Conservation (phyloP, 1,140 invertebrate species). For the Drosophila arizonae region DNA sequence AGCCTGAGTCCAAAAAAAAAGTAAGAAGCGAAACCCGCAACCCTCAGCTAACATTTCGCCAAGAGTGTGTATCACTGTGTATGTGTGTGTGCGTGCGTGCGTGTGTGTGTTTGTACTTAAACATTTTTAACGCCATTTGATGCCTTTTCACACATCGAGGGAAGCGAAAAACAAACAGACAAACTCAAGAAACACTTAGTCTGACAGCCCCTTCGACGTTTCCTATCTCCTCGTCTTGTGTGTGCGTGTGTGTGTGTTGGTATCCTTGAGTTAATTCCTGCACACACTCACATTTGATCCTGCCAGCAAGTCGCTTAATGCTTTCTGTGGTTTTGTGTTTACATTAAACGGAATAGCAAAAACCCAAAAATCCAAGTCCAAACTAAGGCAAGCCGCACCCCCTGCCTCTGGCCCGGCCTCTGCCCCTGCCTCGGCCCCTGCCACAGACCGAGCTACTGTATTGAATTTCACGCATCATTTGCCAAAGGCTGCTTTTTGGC, state of each 20-base stretch:
- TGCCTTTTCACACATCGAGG: conserved; percentile 77
- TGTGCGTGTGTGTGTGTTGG: conserved; percentile 19
- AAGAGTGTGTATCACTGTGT: background rate
- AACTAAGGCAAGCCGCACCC: background rate
- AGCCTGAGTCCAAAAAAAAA: conserved; percentile 19
- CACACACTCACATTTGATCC: conserved; percentile 41
- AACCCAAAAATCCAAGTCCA: conserved; percentile 18
- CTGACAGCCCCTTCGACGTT: conserved; percentile 35
- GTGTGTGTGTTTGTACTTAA: conserved; percentile 64
- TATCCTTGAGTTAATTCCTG: conserved; percentile 35
- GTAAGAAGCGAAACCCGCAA: conserved; percentile 6
- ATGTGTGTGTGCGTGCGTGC: conserved; percentile 16
- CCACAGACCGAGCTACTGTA: conserved; percentile 45
- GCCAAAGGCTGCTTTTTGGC: conserved; percentile 57
- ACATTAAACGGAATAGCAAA: conserved; percentile 37
- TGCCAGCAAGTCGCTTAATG: conserved; percentile 44
- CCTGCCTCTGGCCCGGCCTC: background rate
- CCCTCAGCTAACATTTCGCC: conserved; percentile 17
- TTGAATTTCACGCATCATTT: conserved; percentile 81
- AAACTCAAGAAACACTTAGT: conserved; percentile 76
- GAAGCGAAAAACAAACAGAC: conserved; percentile 64
- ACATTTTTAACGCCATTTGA: conserved; percentile 80
- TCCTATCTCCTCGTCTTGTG: conserved; percentile 5
- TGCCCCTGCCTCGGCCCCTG: background rate
- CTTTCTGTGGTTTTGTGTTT: conserved; percentile 53